These are phyloP conservation scores for Malurus cyaneus DNA, from an alignment of 2,113 vertebrate species.

Conservation along the genomic window DNA sequence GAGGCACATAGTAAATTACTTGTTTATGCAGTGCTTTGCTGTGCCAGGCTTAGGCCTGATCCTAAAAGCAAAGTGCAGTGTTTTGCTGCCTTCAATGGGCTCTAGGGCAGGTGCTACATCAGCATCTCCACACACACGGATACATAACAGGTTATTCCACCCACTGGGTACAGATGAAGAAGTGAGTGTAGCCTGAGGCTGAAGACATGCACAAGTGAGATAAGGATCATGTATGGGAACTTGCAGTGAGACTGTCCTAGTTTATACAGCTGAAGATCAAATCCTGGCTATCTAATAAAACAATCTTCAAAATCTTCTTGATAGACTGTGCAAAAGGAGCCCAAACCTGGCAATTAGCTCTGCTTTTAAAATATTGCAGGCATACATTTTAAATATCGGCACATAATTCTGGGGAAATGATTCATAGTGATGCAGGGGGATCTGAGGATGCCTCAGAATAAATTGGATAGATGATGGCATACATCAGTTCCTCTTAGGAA, in stretches of 20 bases:
- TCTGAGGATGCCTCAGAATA: not conserved
- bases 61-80: not conserved
- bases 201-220: not conserved
- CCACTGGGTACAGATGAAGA: not conserved
- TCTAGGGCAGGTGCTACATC: not conserved
- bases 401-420: slow-evolving; percentile 13
- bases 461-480: not conserved
- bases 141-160: not conserved
- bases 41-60: not conserved
- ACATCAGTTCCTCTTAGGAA: slow-evolving; percentile 8
- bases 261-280: slow-evolving; percentile 14
- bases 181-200: not conserved
- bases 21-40: not conserved
- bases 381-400: not conserved
- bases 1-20: not conserved
- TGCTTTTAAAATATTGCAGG: not conserved
- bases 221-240: not conserved
- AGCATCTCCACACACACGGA: not conserved
- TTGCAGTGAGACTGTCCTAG: not conserved
- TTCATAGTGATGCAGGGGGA: not conserved
- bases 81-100: not conserved
- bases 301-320: not conserved
- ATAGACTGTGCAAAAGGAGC: not conserved
- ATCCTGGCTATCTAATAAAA: not conserved
- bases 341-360: not conserved